Base-by-base conservation (phyloP, 1,140 invertebrate genomes). In the Streblospio benedicti region DNA sequence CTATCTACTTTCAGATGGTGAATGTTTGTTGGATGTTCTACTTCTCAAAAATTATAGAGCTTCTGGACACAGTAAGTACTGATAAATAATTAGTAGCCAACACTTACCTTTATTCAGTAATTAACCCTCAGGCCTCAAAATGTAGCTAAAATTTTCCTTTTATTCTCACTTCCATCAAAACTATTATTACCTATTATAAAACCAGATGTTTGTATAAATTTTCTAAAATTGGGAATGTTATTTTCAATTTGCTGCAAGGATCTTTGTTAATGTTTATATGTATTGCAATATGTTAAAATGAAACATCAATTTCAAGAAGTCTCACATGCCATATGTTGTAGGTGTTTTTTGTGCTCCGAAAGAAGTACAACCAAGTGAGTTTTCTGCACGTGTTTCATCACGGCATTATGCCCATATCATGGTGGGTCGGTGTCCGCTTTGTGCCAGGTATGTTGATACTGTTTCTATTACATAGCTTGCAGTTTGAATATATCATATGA, bases 351-450 rank as follows among this genome's bases (percentile, higher is more conserved):
- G 67, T 77, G 14, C 45, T 76, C 62, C 64, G 74, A 31, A 77
- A 77, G 62, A 97, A 97, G 82, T 89, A 86, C 74, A 85, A 89
- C 73, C 92, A 96, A 71, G 88, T 94, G 57, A 91, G 90, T 12
- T 91, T 88, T 27, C 82, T 96, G 20, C 93, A 96, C 78, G 91
- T 96, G 56, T 93, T 95, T 69, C 93, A 96, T 75, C 92, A 97
- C 74, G 91, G 91, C 52, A 86, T 91, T 68, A 95, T 97, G 92
- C 92, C 93, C 9, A 87, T 93, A 77, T 89, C 86, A 6, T 90
- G 93, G 2, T 97, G 93, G 92, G 90, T 93, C 84, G 92, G 91
- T n/a, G 82, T 94, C 61, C 93, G 93, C 74, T 95, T 94, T 78
- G 90, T 90, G n/a, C 89, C 91, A 71, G 91, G 88, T 88, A 81